Percentiles rank a stretch among this genome's conserved stretches.
phyloP scores from a whole-genome alignment of 2,888 invertebrate genomes.

The Xylocampa areola region DNA sequence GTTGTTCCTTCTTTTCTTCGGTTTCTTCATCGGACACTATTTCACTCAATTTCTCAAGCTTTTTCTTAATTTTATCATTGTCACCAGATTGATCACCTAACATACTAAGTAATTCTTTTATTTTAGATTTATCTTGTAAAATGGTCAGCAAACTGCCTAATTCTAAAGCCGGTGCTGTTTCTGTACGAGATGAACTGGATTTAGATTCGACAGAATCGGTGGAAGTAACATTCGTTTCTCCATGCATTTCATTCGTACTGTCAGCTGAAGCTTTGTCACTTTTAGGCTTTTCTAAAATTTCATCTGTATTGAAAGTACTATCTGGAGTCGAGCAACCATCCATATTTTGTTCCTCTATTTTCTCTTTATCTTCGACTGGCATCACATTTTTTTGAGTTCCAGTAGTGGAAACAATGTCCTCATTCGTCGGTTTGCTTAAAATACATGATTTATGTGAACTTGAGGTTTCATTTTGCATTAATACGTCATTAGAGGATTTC shows the following conservation, averaged over 20 bases:
- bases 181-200: slow-evolving; percentile 56
- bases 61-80: slow-evolving; percentile 88
- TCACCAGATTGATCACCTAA: slow-evolving; percentile 79
- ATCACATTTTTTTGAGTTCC: slow-evolving; percentile 48
- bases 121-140: slow-evolving; percentile 84
- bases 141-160: slow-evolving; percentile 78
- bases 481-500: slow-evolving; percentile 8
- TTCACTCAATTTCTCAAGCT: slow-evolving; percentile 89
- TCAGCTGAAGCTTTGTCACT: slow-evolving; percentile 66
- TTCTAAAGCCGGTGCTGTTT: slow-evolving; percentile 60
- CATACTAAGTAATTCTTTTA: slow-evolving; percentile 83
- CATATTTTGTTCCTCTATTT: slow-evolving; percentile 34
- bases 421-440: slow-evolving; percentile 45
- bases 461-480: slow-evolving; percentile 2
- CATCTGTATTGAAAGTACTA: slow-evolving; percentile 75
- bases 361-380: slow-evolving; percentile 32
- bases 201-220: slow-evolving; percentile 64
- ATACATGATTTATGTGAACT: not conserved
- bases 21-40: slow-evolving; percentile 87
- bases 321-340: slow-evolving; percentile 73
- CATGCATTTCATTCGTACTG: slow-evolving; percentile 70
- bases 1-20: slow-evolving; percentile 18
- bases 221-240: slow-evolving; percentile 74
- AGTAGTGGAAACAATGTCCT: slow-evolving; percentile 75
- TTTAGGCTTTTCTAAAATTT: slow-evolving; percentile 46